These are phyloP conservation scores for Epinotia brunnichana DNA, from an alignment of 2,888 invertebrate genomes.

Conservation along the genomic window DNA sequence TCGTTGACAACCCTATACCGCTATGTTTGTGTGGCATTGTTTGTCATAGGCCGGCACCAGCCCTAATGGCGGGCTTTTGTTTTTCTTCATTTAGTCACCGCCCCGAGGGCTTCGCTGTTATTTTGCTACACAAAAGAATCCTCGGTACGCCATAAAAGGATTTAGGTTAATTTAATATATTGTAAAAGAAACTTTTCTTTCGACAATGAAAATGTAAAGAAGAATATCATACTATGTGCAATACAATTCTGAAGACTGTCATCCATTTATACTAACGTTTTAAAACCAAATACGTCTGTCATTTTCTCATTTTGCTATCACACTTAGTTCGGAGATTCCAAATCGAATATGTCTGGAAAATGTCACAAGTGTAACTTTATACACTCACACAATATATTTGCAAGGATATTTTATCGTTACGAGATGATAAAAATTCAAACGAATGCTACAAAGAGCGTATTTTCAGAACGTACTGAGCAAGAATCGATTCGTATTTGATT, in stretches of 20 bases:
- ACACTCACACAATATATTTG: slow-evolving; percentile 6
- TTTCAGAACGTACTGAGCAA: slow-evolving; percentile 12
- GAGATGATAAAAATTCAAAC: slow-evolving; percentile 31
- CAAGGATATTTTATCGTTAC: slow-evolving; percentile 24
- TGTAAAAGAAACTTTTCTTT: slow-evolving; percentile 44
- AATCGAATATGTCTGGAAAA: slow-evolving; percentile 1
- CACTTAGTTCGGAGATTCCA: background rate
- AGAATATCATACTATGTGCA: background rate
- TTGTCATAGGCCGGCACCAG: slow-evolving; percentile 61
- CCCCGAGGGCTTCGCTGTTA: slow-evolving; percentile 56
- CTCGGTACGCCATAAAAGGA: slow-evolving; percentile 51
- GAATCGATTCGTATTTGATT: slow-evolving; percentile 35
- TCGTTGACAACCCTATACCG: slow-evolving; percentile 49
- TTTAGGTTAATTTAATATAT: slow-evolving; percentile 50
- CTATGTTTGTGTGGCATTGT: slow-evolving; percentile 56
- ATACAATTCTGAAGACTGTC: background rate
- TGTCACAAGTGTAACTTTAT: slow-evolving; percentile 11
- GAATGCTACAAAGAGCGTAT: slow-evolving; percentile 24
- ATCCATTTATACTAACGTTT: background rate
- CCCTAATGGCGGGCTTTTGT: slow-evolving; percentile 72
- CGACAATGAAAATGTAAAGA: slow-evolving; percentile 20
- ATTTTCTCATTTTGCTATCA: background rate
- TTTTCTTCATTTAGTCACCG: slow-evolving; percentile 68
- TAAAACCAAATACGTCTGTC: background rate
- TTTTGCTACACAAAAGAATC: slow-evolving; percentile 63